Evolutionary conservation across 2,888 invertebrate genomes (phyloP), one percentile per base, ranked within the genome.

Genomic region (Odiellus spinosus): DNA sequence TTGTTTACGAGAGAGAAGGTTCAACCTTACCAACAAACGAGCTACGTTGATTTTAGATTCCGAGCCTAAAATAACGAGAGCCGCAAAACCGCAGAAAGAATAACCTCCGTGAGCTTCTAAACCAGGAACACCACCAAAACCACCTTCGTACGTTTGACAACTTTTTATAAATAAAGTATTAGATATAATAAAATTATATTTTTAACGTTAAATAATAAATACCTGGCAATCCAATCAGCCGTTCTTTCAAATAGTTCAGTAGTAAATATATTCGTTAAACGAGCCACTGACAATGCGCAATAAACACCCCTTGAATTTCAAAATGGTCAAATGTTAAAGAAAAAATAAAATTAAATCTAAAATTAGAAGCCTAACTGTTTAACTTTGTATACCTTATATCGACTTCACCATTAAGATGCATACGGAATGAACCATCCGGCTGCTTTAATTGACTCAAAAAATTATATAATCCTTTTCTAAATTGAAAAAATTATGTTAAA

Each of bases 51-150:
- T 82, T 21, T 80, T 67, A 56, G 78, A 70, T 35, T 80, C 75
- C 61, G 77, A 77, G 54, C 80, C 78, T 14, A 99, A 71, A 50
- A 99, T 69, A 3, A 83, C 77, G 40, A 99, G 71, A 1, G 87
- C 76, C 45, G 96, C 91, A 52, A 95, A 74, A 1, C 87, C 96
- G 73, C 98, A 99, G 68, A 88, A 98, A 1, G 95, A 82, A 67
- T 98, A 98, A n/a, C 98, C 98, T 2, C 98, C 98, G 70, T 98
- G 98, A 5, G 98, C 96, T 68, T 99, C 98, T 75, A 88, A 78
- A 8, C 86, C 88, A 1, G 88, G 88, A 55, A 75, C 80, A 0
- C 93, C 95, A 35, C 83, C 84, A 71, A 98, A 98, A 1, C 98
- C 98, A 39, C 98, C 98, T 69, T 99, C 98, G 70, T 95, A 98